These are phyloP conservation scores for Allochrocebus solatus DNA, from an alignment of 2,797 vertebrate species.

Conservation along the genomic window DNA sequence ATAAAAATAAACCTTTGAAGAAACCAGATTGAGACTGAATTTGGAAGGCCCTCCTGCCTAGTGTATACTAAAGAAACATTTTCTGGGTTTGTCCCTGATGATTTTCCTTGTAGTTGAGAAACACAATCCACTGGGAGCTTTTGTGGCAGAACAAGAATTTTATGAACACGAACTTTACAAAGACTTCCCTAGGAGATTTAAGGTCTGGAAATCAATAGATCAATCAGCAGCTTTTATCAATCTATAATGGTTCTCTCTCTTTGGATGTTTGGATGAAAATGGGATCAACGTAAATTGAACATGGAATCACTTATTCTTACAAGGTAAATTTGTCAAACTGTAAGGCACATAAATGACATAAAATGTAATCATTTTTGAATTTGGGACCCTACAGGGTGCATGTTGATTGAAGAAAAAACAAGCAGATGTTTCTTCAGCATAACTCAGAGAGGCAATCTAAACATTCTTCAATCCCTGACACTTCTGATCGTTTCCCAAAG, in stretches of 20 bases:
- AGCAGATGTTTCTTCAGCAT: conserved; percentile 85
- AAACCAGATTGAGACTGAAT: conserved; percentile 76
- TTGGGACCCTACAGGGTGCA: conserved; percentile 83
- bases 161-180: conserved; percentile 81
- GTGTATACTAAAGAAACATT: conserved; percentile 75
- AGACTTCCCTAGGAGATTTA: conserved; percentile 78
- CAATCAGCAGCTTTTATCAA: conserved; percentile 84
- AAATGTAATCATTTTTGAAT: conserved; percentile 87
- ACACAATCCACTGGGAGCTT: conserved; percentile 70
- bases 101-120: conserved; percentile 79
- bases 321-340: conserved; percentile 85
- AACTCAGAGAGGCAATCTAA: conserved; percentile 82
- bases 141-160: conserved; percentile 80
- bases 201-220: conserved; percentile 83
- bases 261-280: conserved; percentile 83
- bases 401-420: conserved; percentile 86
- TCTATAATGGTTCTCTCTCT: conserved; percentile 81
- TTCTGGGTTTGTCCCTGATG: conserved; percentile 76
- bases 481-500: conserved; percentile 83
- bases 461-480: conserved; percentile 80
- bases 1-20: conserved; percentile 75
- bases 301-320: conserved; percentile 85
- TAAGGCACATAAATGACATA: conserved; percentile 85
- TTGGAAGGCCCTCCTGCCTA: conserved; percentile 76
- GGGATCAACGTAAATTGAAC: conserved; percentile 83